Percentiles rank a stretch among this genome's conserved stretches.
Conservation (phyloP, 2,113 vertebrate genomes). For the Apistogramma diplotaenia region DNA sequence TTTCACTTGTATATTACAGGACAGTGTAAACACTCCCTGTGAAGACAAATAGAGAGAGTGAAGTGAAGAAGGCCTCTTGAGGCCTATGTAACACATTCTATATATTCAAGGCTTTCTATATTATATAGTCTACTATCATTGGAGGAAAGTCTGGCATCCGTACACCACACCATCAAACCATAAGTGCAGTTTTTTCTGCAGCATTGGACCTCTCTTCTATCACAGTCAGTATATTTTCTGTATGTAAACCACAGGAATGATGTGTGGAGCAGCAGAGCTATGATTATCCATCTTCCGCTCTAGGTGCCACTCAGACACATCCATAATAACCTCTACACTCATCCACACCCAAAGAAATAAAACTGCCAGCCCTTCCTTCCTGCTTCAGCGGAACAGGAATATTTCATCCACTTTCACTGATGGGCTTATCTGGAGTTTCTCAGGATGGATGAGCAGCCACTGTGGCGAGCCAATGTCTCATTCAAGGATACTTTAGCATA, state of each 20-base stretch:
- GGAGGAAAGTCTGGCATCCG: neutral
- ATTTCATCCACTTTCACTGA: slow-evolving; percentile 20
- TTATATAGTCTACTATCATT: neutral
- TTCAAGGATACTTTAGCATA: slow-evolving; percentile 29
- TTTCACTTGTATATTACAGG: neutral
- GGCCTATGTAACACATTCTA: neutral
- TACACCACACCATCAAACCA: neutral
- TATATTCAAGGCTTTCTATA: slow-evolving; percentile 1
- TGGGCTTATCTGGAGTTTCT: slow-evolving; percentile 8
- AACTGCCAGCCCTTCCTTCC: neutral
- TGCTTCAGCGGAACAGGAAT: slow-evolving; percentile 9
- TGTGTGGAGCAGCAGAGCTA: slow-evolving; percentile 18
- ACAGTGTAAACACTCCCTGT: neutral
- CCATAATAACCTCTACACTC: slow-evolving; percentile 40
- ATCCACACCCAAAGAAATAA: slow-evolving; percentile 35
- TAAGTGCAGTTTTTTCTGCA: slow-evolving; percentile 1
- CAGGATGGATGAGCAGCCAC: slow-evolving; percentile 18
- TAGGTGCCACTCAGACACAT: slow-evolving; percentile 48
- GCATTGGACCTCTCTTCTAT: neutral
- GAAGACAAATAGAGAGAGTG: neutral
- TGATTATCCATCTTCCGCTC: slow-evolving; percentile 39
- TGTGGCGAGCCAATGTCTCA: slow-evolving; percentile 10
- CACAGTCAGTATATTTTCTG: slow-evolving; percentile 10
- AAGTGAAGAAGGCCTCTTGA: neutral
- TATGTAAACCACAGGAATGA: slow-evolving; percentile 38